Evolutionary conservation across 2,888 invertebrate species (phyloP).

Genomic region (Salpingus planirostris): DNA sequence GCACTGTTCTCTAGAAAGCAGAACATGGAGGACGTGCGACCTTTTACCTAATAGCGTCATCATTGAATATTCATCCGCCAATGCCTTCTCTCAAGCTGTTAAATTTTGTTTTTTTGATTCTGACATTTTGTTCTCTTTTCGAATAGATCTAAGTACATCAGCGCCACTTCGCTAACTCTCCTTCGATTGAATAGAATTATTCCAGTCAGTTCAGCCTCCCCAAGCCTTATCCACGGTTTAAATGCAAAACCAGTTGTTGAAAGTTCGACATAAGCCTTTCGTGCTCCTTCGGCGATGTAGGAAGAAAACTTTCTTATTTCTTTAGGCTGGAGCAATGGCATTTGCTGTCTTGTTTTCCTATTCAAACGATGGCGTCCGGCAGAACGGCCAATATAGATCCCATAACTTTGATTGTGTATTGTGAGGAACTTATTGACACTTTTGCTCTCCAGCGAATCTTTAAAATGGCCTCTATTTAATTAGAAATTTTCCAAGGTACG

Average conservation of each 20-base stretch:
- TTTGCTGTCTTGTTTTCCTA: neutral
- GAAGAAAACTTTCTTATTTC: neutral
- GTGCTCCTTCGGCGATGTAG: neutral
- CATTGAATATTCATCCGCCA: neutral
- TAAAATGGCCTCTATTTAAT: no score
- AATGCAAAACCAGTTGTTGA: neutral
- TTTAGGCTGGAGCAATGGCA: neutral
- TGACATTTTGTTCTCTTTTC: neutral
- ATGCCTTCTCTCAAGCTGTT: neutral
- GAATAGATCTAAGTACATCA: neutral
- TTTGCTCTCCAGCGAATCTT: neutral
- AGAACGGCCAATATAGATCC: neutral
- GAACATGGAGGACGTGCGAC: neutral
- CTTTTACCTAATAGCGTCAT: neutral
- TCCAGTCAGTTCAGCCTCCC: neutral
- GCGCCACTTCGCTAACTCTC: neutral
- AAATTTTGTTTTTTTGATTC: neutral
- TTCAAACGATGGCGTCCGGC: neutral
- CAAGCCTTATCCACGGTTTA: neutral
- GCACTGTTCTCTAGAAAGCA: neutral
- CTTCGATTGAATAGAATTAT: neutral
- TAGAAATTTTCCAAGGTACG: no score
- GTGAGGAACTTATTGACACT: neutral
- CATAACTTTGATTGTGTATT: neutral
- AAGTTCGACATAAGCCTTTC: neutral